These are phyloP conservation scores for Hirtodrosophila confusa DNA, from an alignment of 2,888 invertebrate genomes.

Conservation along the genomic window DNA sequence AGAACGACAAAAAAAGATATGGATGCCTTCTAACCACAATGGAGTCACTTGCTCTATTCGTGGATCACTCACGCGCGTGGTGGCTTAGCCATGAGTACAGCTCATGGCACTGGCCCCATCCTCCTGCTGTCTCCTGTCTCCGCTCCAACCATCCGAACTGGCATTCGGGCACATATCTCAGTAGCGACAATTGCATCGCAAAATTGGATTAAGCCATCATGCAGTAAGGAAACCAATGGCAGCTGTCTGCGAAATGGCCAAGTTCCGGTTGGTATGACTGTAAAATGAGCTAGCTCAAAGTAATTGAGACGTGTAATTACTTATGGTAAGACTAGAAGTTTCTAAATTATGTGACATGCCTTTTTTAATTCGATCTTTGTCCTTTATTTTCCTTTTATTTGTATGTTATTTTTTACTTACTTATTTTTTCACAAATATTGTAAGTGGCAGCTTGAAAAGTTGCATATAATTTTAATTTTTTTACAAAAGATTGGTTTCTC, in stretches of 20 bases:
- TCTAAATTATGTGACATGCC: no score
- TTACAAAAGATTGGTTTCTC: no score
- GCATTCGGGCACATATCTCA: slow-evolving; percentile 42
- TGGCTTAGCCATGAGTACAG: slow-evolving; percentile 30
- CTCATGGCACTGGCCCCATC: slow-evolving; percentile 23
- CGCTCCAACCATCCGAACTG: slow-evolving; percentile 8
- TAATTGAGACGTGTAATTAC: no score
- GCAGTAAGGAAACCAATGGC: slow-evolving; percentile 54
- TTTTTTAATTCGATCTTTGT: no score
- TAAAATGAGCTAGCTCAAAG: no score
- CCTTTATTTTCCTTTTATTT: no score
- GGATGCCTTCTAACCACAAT: slow-evolving; percentile 61
- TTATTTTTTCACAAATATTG: no score
- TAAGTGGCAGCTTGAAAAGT: no score
- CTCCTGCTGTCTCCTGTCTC: background rate
- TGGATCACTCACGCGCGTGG: slow-evolving; percentile 34
- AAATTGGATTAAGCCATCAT: slow-evolving; percentile 73
- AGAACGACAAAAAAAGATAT: slow-evolving; percentile 25
- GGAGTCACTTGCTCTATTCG: slow-evolving; percentile 47
- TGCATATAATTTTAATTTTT: no score
- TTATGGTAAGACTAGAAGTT: no score
- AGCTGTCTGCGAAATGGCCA: slow-evolving; percentile 28
- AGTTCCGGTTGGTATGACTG: no score
- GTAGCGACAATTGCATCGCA: slow-evolving; percentile 72
- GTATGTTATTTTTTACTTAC: no score